Evolutionary conservation across 2,797 vertebrate genomes (phyloP).

Genomic region (Bovichtus diacanthus): DNA sequence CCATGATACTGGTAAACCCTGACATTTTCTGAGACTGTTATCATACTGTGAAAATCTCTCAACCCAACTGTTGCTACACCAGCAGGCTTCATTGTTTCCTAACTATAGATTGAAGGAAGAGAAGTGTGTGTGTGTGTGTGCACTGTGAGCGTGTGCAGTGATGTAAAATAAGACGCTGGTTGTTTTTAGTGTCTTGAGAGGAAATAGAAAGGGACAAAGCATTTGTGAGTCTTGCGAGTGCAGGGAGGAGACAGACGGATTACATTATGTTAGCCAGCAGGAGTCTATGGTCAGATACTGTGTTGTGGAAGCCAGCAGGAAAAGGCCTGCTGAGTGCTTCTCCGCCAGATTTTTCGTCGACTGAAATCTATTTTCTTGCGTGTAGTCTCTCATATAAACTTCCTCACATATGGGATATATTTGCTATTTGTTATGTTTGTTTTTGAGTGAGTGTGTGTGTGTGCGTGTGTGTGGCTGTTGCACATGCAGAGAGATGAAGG

Average conservation of each 20-base stretch:
- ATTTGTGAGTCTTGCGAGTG: conserved; percentile 41
- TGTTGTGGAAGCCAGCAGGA: conserved; percentile 59
- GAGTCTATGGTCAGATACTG: conserved; percentile 64
- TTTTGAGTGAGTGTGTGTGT: too few relatives aligned
- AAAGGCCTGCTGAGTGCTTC: conserved; percentile 69
- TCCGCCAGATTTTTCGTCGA: conserved; percentile 48
- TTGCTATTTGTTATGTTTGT: conserved; percentile 12
- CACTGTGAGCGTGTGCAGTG: neutral
- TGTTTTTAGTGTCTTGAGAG: conserved; percentile 43
- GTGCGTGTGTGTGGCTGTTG: too few relatives aligned
- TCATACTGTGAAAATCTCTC: too few relatives aligned
- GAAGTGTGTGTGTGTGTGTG: neutral
- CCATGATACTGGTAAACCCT: too few relatives aligned
- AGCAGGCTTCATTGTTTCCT: conserved; percentile 24
- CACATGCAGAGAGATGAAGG: too few relatives aligned
- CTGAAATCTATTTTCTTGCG: conserved; percentile 25
- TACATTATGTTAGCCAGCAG: conserved; percentile 75
- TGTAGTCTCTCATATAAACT: conserved; percentile 8
- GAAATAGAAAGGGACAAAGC: conserved; percentile 44
- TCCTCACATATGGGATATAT: conserved; percentile 7
- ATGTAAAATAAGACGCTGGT: conserved; percentile 7
- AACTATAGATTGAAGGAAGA: conserved; percentile 5
- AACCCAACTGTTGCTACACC: conserved; percentile 71
- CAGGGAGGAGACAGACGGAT: conserved; percentile 67
- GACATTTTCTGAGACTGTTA: too few relatives aligned